A percentile compares a stretch with the other conserved stretches of the same genome.
Conservation (phyloP, 2,113 vertebrate species). For the Corynorhinus townsendii region DNA sequence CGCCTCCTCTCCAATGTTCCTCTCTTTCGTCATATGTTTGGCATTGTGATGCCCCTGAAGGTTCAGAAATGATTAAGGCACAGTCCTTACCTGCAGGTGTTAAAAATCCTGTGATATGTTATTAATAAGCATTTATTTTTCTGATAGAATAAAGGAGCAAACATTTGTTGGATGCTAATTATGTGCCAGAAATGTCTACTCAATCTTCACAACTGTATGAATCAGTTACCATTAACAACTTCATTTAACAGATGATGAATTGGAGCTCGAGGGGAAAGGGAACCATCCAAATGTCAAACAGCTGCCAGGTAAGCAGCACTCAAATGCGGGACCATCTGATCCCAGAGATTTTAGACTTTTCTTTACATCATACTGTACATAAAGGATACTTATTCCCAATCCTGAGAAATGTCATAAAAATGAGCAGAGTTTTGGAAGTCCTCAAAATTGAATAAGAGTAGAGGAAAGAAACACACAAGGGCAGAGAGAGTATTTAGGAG, state of each 20-base stretch:
- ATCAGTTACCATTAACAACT: background rate
- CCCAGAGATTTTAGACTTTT: background rate
- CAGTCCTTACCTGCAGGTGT: background rate
- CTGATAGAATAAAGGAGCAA: background rate
- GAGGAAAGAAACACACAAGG: background rate
- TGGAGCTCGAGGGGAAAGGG: background rate
- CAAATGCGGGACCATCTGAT: background rate
- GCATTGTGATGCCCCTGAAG: rapidly evolving
- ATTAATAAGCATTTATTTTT: background rate
- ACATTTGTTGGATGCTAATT: background rate
- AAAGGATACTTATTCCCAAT: background rate
- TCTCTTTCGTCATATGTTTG: background rate
- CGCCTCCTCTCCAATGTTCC: no score
- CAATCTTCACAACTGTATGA: background rate
- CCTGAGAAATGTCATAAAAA: background rate
- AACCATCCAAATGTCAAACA: background rate
- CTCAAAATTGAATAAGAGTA: background rate
- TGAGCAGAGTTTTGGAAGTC: background rate
- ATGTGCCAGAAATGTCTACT: background rate
- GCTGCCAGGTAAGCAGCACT: no score
- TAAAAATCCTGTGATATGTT: background rate
- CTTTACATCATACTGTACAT: background rate
- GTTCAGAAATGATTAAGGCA: background rate
- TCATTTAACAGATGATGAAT: background rate
- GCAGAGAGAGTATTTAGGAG: background rate